Evolutionary conservation across 2,797 vertebrate species (phyloP).

Genomic region (Cebuella pygmaea): DNA sequence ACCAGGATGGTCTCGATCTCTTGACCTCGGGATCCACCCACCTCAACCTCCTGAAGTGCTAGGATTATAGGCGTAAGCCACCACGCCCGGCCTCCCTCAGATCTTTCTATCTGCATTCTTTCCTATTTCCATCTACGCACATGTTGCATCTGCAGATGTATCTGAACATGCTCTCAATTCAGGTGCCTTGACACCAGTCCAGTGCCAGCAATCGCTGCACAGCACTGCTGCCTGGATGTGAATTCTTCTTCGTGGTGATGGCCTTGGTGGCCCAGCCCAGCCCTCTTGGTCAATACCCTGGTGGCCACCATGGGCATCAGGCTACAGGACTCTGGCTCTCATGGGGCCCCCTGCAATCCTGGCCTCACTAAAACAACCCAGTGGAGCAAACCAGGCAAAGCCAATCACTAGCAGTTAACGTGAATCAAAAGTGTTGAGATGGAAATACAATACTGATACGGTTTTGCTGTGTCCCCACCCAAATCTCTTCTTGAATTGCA

Average conservation of each 20-base stretch:
- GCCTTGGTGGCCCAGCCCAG: neutral
- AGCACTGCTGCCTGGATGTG: neutral
- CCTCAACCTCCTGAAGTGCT: no score
- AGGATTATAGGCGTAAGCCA: no score
- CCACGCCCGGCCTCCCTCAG: neutral
- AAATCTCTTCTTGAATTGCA: neutral
- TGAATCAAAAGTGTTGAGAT: neutral
- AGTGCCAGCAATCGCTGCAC: neutral
- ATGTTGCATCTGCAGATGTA: neutral
- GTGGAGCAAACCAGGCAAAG: neutral
- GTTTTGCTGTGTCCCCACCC: neutral
- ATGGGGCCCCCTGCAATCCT: neutral
- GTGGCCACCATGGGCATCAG: accelerated
- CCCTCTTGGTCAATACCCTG: neutral
- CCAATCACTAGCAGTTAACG: neutral
- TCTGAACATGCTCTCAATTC: neutral
- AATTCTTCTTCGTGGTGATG: neutral
- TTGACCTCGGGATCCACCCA: no score
- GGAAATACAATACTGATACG: neutral
- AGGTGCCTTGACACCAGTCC: accelerated
- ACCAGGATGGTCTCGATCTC: no score
- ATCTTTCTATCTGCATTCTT: neutral
- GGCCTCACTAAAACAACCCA: neutral
- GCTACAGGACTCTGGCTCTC: neutral
- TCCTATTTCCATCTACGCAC: neutral